Percentiles rank a stretch among this genome's conserved stretches.
phyloP scores from a whole-genome alignment of 2,797 vertebrate species.

The Enteromius anoplus region DNA sequence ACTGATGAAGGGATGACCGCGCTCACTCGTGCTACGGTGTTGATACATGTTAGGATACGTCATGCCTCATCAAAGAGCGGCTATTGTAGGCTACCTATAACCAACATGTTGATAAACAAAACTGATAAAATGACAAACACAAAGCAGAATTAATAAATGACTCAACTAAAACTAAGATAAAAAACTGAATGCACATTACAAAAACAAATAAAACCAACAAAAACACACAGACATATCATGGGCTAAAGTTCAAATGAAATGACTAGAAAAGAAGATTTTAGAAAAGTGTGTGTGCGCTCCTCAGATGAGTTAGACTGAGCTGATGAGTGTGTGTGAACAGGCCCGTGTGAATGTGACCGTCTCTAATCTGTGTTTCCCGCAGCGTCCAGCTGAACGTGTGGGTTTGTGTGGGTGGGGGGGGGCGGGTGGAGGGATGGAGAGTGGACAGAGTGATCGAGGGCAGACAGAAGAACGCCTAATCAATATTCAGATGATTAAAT shows the following conservation, averaged over 20 bases:
- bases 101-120: too few species aligned
- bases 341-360: not conserved
- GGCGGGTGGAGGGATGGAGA: constrained; percentile 58
- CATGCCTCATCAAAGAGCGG: too few species aligned
- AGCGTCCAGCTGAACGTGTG: constrained; percentile 11
- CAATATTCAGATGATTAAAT: constrained; percentile 24
- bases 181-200: not conserved
- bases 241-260: not conserved
- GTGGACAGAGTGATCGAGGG: constrained; percentile 67
- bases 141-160: not conserved
- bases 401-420: constrained; percentile 28
- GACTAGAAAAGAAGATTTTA: too few species aligned
- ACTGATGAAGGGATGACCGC: too few species aligned
- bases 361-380: constrained; percentile 1
- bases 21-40: too few species aligned
- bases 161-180: not conserved
- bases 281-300: too few species aligned
- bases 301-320: not conserved
- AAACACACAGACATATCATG: not conserved
- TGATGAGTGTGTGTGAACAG: not conserved
- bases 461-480: constrained; percentile 47
- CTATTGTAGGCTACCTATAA: too few species aligned
- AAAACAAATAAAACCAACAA: not conserved
- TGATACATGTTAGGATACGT: too few species aligned
- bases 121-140: too few species aligned